Evolutionary conservation across 2,888 invertebrate species (phyloP), one percentile per base, ranked within the genome.

Genomic region (Philereme transversata): DNA sequence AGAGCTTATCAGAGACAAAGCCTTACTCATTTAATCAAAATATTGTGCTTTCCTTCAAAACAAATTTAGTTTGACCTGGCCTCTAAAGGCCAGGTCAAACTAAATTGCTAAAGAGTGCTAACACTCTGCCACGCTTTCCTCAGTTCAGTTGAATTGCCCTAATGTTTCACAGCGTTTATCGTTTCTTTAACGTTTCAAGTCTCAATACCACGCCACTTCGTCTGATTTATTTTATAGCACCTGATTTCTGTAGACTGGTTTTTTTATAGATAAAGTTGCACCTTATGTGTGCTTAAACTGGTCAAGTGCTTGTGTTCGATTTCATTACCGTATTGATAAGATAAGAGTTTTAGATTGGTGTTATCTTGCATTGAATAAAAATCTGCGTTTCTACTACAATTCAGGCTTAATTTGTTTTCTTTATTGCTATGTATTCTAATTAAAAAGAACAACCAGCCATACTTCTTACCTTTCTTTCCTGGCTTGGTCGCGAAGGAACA

Each of bases 211-310:
- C 51, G 43, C 50, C 58, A 54, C 57, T 54, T 51, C 49, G 7
- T 54, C 51, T 56, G 58, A 59, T 62, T 62, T 58, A 59, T 62
- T 52, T 58, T 55, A 62, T 59, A 48, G 55, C 47, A 54, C n/a
- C 55, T 40, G 58, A 62, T 62, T 55, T 57, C 33, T 47, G 34
- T 38, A 53, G 41, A 52, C 52, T 45, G 49, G 38, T 38, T 38
- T 33, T 5, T 48, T 51, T 58, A 47, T 51, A 51, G 51, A 57
- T 47, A 47, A 36, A 58, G 47, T 47, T 34, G 11, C 9, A 33
- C 5, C 7, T 40, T 10, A 35, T 3, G 7, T 44, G 44, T 45
- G 51, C 43, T 43, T 43, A 33, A 34, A 51, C 40, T 57, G 51
- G 10, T 45, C 57, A 57, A 35, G 34, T 4, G 4, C 43, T 9